Evolutionary conservation across 1,140 invertebrate genomes (phyloP).

Genomic region (Polypedilum vanderplanki): DNA sequence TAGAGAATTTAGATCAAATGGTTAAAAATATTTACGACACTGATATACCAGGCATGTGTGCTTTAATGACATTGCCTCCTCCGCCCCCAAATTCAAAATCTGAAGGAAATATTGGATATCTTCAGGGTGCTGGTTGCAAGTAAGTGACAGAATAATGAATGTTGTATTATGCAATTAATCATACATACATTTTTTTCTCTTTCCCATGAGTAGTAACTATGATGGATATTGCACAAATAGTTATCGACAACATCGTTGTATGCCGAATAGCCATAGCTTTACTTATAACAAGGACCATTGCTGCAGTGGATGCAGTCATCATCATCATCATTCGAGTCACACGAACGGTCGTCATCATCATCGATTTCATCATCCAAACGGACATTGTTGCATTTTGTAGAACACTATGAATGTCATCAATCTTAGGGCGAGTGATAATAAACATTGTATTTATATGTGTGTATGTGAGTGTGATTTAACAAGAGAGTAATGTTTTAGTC

Average conservation of each 20-base stretch:
- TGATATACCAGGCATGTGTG: conserved; percentile 35
- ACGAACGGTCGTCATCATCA: conserved; percentile 34
- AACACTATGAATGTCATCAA: background rate
- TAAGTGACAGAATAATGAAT: background rate
- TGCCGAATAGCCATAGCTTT: conserved; percentile 42
- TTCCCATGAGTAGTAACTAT: background rate
- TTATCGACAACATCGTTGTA: conserved; percentile 6
- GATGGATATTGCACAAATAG: conserved; percentile 22
- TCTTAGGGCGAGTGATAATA: background rate
- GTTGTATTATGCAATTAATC: background rate
- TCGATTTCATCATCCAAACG: background rate
- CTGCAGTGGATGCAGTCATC: conserved; percentile 40
- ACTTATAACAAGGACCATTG: conserved; percentile 39
- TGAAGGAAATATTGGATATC: conserved; percentile 40
- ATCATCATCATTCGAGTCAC: conserved; percentile 40
- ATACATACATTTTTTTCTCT: background rate
- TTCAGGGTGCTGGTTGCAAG: conserved; percentile 35
- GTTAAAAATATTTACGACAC: conserved; percentile 42
- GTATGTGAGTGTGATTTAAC: background rate
- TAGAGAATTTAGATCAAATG: conserved; percentile 44
- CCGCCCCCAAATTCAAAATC: conserved; percentile 40
- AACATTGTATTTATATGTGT: background rate
- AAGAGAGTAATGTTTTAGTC: background rate
- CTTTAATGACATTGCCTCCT: conserved; percentile 31
- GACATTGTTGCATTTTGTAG: conserved; percentile 9